Conservation (phyloP, 2,113 vertebrate genomes). For the Salminus brasiliensis region DNA sequence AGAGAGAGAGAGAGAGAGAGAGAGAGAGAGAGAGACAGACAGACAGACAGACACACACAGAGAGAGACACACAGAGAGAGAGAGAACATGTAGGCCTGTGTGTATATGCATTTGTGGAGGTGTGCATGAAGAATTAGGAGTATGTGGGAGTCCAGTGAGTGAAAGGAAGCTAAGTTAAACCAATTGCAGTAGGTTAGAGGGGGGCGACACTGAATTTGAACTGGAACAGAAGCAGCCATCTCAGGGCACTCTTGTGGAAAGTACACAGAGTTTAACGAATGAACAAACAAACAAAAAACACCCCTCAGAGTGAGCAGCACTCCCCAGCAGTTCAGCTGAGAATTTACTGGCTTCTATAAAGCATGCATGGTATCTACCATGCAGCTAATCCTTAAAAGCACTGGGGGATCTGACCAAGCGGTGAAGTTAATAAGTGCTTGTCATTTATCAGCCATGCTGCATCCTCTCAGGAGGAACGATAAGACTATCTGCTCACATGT, state of each 20-base stretch:
- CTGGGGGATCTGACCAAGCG: neutral
- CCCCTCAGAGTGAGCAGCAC: neutral
- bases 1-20: conserved; percentile 46
- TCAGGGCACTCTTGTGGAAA: conserved; percentile 1
- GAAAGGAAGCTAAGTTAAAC: conserved; percentile 55
- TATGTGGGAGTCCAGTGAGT: conserved; percentile 60
- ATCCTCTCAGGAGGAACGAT: neutral
- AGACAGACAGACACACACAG: too few relatives aligned
- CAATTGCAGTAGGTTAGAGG: conserved; percentile 49
- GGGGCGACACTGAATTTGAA: conserved; percentile 42
- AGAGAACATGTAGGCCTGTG: conserved; percentile 42
- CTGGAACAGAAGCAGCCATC: neutral
- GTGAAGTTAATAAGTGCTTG: neutral
- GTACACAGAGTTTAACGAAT: neutral
- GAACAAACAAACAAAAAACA: too few relatives aligned
- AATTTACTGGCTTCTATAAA: neutral
- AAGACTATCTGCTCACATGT: neutral
- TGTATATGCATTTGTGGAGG: conserved; percentile 46
- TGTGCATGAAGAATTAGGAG: conserved; percentile 45
- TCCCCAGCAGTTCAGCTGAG: neutral
- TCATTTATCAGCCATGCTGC: neutral
- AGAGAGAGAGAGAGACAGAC: conserved; percentile 40
- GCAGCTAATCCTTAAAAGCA: neutral
- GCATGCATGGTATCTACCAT: neutral
- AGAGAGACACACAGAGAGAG: conserved; percentile 13